Percentiles rank a stretch among this genome's conserved stretches.
These are phyloP conservation scores for Berghia stephanieae DNA, from an alignment of 1,140 invertebrate genomes.

Conservation along the genomic window DNA sequence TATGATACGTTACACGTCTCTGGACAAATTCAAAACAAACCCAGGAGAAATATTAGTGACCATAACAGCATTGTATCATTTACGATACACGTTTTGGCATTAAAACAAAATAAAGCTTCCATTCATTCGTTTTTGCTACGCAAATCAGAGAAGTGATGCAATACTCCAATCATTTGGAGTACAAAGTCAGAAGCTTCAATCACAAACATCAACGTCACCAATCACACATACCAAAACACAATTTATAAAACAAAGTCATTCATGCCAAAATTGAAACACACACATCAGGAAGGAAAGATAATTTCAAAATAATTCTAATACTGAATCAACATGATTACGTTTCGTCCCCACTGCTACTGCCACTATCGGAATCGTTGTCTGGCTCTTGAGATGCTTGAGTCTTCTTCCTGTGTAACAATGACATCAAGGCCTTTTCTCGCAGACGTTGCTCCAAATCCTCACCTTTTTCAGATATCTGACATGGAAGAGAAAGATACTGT, in stretches of 20 bases:
- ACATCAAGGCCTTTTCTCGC: conserved; percentile 27
- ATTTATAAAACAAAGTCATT: too few species aligned
- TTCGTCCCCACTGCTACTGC: conserved; percentile 11
- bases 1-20: too few species aligned
- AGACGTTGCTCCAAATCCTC: conserved; percentile 27
- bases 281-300: too few species aligned
- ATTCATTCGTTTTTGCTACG: too few species aligned
- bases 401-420: conserved; percentile 18
- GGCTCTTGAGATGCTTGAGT: neutral
- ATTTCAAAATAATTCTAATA: neutral
- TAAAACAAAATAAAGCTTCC: too few species aligned
- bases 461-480: conserved; percentile 17
- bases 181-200: neutral
- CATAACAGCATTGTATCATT: too few species aligned
- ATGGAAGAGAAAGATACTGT: neutral
- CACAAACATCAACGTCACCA: neutral
- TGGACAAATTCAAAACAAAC: too few species aligned
- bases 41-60: too few species aligned
- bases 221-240: neutral
- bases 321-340: neutral
- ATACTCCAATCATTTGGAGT: neutral
- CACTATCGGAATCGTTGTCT: neutral
- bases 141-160: too few species aligned
- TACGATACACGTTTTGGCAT: too few species aligned
- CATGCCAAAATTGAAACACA: too few species aligned